Base-by-base conservation (phyloP, 2,113 vertebrate genomes). In the Oxyruncus cristatus region DNA sequence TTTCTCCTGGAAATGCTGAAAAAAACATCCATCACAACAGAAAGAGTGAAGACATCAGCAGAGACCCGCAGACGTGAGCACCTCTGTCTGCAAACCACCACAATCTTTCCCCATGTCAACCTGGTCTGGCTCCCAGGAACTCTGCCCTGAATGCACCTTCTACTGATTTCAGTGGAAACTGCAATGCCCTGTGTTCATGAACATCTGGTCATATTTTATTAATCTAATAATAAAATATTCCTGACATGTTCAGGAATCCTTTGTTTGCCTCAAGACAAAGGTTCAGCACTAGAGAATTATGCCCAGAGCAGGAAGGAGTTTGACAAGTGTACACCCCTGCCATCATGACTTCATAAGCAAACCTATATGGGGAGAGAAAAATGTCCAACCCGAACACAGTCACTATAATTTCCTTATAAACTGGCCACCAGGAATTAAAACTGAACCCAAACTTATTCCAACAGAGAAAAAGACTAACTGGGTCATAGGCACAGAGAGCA, bases 1-100 rank as follows among this genome's bases (percentile, higher is more conserved):
- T 97, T 99, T 99, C 97, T 99, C 99, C 98, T 99, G 99, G 98
- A 99, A 99, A 91, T 99, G 99, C 99, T 99, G 96, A 63, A 78
- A 80, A 75, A 77, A 87, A 0, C 32, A 84, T 39, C 53, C 26
- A 35, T 82, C 83, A 49, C 76, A 85, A 27, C 21, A 50, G 70
- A 37, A 88, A 78, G 19, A 91, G 62, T 12, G 22, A 66, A 81
- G 56, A 47, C 27, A 86, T 7, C 22, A 77, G 35, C 16, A 87
- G 0, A 90, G 49, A 71, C 3, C 12, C 61, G 39, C 1, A 7
- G 47, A 58, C 0, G 0, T 15, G 65, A 88, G 73, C 21, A 78
- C 10, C 32, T 70, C 9, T 2, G 0, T 6, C 14, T 67, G 53
- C 39, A 75, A 59, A 50, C 35, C 14, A 72, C 12, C 23, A 71